phyloP scores from a whole-genome alignment of 1,140 invertebrate species.

The Pogonognathellus flavescens region DNA sequence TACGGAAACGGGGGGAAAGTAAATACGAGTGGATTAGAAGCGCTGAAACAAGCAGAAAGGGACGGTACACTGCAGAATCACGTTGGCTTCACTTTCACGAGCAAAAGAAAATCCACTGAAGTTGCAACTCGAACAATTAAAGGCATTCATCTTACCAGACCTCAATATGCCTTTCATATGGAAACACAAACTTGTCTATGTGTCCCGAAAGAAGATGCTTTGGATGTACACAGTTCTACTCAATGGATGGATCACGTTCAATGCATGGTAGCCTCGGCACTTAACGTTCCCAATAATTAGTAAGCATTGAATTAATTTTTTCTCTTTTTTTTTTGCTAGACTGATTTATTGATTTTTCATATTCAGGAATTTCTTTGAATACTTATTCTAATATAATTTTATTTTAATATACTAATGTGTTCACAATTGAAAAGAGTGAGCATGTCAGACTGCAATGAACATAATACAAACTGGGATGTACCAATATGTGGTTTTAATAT shows the following conservation, averaged over 20 bases:
- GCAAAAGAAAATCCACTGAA: background rate
- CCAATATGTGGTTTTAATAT: no score
- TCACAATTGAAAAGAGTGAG: no score
- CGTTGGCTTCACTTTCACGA: background rate
- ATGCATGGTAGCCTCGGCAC: conserved; percentile 68
- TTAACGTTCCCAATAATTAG: conserved; percentile 68
- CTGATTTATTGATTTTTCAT: no score
- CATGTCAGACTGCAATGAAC: no score
- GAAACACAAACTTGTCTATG: conserved; percentile 70
- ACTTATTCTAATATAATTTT: no score
- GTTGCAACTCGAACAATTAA: conserved; percentile 58
- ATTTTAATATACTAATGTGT: no score
- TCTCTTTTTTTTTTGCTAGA: no score
- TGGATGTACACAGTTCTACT: conserved; percentile 69
- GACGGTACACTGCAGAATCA: background rate
- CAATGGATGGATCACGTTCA: conserved; percentile 69
- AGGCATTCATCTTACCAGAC: conserved; percentile 69
- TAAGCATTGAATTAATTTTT: no score
- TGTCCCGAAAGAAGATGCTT: conserved; percentile 69
- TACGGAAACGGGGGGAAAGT: conserved; percentile 73
- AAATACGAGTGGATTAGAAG: background rate
- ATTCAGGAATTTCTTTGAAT: no score
- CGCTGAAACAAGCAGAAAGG: background rate
- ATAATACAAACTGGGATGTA: no score
- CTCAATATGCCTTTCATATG: conserved; percentile 71